Conservation (phyloP, 2,113 vertebrate species). For the Sinosuthora webbiana region DNA sequence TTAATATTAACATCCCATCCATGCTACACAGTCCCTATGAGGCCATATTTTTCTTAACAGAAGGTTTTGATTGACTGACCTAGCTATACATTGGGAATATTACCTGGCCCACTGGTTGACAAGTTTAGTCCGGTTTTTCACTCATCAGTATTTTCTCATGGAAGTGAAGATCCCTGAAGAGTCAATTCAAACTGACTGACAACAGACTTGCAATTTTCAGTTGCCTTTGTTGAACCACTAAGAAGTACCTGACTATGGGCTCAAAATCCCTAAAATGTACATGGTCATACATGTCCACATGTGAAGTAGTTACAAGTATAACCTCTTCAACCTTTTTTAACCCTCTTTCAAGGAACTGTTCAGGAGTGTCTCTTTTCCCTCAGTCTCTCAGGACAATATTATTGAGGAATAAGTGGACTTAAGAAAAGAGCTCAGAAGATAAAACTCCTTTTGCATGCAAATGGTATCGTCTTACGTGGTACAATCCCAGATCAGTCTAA, state of each 20-base stretch:
- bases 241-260: neutral
- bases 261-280: neutral
- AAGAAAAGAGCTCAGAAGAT: neutral
- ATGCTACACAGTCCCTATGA: neutral
- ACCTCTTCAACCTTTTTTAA: neutral
- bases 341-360: neutral
- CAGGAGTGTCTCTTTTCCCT: neutral
- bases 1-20: neutral
- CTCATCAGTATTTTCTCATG: neutral
- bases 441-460: neutral
- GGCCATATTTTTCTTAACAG: neutral
- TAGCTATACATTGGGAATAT: neutral
- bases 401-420: neutral
- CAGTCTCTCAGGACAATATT: neutral
- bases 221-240: neutral
- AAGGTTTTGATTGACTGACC: neutral
- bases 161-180: neutral
- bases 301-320: neutral
- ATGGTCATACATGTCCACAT: accelerated
- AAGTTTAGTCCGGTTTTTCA: neutral
- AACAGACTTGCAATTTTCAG: neutral
- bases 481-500: neutral
- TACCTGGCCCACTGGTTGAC: neutral
- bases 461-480: neutral
- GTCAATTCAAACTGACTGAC: neutral